Percentiles rank a stretch among this genome's conserved stretches.
phyloP scores from a whole-genome alignment of 1,140 invertebrate species.

The Anastrepha obliqua region DNA sequence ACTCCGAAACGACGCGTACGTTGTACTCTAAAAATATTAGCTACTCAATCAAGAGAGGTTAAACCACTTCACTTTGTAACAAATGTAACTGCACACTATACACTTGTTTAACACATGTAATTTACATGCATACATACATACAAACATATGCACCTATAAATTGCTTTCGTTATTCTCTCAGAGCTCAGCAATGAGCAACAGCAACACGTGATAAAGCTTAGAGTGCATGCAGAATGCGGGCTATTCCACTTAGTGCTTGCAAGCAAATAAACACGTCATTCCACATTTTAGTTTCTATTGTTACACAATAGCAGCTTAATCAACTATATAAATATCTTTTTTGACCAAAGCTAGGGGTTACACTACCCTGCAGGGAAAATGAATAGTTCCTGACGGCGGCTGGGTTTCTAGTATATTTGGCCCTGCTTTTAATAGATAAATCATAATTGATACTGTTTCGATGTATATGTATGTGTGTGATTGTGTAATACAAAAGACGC shows the following conservation, averaged over 20 bases:
- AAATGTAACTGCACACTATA: not conserved
- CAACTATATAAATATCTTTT: no score
- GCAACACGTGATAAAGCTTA: not conserved
- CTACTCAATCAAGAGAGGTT: not conserved
- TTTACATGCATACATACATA: not conserved
- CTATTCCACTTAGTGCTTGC: not conserved
- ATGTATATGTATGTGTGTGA: no score
- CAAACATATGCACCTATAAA: not conserved
- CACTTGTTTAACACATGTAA: not conserved
- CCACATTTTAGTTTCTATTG: not conserved
- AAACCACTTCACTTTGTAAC: conserved; percentile 6
- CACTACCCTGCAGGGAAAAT: no score
- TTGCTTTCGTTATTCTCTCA: not conserved
- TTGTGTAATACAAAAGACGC: no score
- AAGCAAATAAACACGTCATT: conserved; percentile 8
- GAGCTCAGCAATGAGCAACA: not conserved
- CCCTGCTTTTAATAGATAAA: no score
- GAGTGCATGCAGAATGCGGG: not conserved
- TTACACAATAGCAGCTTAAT: not conserved
- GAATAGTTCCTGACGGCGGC: no score
- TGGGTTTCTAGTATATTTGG: no score
- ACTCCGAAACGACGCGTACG: no score
- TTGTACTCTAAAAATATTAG: not conserved
- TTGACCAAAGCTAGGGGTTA: no score
- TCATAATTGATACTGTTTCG: no score